phyloP scores from a whole-genome alignment of 2,888 invertebrate genomes.

The Oeneis ivallda region DNA sequence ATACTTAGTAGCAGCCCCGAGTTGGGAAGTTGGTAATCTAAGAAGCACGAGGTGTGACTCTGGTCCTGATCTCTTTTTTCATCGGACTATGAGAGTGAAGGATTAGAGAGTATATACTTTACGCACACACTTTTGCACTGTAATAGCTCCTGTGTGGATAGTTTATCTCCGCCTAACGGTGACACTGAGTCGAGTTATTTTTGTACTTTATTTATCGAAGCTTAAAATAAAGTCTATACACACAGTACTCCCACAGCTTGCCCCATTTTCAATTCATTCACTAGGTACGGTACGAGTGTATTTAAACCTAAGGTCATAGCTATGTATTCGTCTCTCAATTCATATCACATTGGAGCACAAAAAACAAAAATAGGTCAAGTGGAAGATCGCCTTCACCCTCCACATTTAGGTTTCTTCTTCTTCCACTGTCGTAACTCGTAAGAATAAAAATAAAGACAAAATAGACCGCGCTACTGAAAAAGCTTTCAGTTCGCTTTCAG shows the following conservation, averaged over 20 bases:
- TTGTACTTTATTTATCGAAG: too few species aligned
- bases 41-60: too few species aligned
- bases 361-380: slow-evolving; percentile 33
- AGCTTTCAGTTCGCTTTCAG: slow-evolving; percentile 3
- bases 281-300: slow-evolving; percentile 16
- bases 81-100: too few species aligned
- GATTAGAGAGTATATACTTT: too few species aligned
- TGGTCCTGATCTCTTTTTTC: too few species aligned
- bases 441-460: background rate
- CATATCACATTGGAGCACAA: slow-evolving; percentile 28
- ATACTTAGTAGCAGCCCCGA: too few species aligned
- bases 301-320: slow-evolving; percentile 39
- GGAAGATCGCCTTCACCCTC: slow-evolving; percentile 1
- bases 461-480: background rate
- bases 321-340: slow-evolving; percentile 36
- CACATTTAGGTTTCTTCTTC: slow-evolving; percentile 15
- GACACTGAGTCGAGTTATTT: too few species aligned
- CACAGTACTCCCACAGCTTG: slow-evolving; percentile 24
- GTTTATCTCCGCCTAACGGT: too few species aligned
- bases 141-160: too few species aligned
- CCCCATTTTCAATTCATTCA: slow-evolving; percentile 36
- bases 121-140: too few species aligned
- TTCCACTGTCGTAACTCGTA: background rate
- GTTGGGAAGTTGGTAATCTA: too few species aligned
- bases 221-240: slow-evolving; percentile 25